Evolutionary conservation across 1,140 invertebrate species (phyloP).

Genomic region (Sitophilus oryzae): DNA sequence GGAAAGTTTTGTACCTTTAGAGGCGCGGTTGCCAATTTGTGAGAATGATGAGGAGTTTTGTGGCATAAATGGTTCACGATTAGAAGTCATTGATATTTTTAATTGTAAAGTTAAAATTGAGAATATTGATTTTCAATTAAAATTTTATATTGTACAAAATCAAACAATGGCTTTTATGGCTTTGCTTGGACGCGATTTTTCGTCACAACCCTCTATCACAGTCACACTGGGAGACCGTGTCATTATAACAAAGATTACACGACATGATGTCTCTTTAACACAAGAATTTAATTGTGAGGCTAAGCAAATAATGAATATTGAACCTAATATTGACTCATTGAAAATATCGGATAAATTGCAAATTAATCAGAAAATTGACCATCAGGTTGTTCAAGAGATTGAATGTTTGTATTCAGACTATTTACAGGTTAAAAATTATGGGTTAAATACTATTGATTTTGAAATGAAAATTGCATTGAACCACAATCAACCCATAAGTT

Average conservation of each 20-base stretch:
- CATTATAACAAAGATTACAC: not conserved
- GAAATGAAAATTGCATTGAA: conserved; percentile 20
- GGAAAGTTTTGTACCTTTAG: not conserved
- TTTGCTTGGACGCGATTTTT: not conserved
- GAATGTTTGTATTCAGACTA: not conserved
- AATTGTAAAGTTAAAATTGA: not conserved
- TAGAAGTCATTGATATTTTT: not conserved
- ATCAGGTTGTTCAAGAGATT: not conserved
- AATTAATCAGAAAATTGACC: not conserved
- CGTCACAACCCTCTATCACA: not conserved
- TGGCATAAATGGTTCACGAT: not conserved
- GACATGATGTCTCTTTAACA: not conserved
- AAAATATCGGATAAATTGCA: not conserved
- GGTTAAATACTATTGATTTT: conserved; percentile 8
- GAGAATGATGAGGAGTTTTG: not conserved
- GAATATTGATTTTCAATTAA: not conserved
- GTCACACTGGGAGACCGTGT: not conserved
- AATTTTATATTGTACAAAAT: not conserved
- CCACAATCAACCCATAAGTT: conserved; percentile 29
- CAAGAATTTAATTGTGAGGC: not conserved
- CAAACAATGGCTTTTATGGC: not conserved
- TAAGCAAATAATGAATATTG: not conserved
- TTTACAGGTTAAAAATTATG: not conserved
- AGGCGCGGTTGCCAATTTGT: not conserved
- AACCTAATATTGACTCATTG: conserved; percentile 2